Evolutionary conservation across 2,888 invertebrate genomes (phyloP).

Genomic region (Thelaira solivaga): DNA sequence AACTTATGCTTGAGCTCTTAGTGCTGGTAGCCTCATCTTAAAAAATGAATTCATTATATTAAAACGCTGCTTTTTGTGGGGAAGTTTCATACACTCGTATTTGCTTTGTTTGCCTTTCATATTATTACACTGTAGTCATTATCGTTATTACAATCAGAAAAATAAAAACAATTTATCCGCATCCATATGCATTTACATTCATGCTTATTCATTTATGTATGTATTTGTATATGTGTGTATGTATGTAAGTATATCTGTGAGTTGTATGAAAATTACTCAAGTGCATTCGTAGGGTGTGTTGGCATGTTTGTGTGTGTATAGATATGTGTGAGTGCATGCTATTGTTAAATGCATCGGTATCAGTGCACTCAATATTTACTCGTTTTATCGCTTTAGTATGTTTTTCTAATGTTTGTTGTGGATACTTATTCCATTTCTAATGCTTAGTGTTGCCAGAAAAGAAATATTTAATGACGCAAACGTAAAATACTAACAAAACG

Average conservation of each 20-base stretch:
- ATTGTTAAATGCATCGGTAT: constrained; percentile 7
- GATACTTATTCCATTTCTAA: background rate
- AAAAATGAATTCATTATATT: no score
- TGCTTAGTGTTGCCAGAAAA: background rate
- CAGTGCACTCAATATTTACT: constrained; percentile 27
- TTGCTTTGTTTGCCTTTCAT: background rate
- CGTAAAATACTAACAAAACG: no score
- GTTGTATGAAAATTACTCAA: no score
- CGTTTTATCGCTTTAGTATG: background rate
- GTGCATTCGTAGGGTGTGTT: no score
- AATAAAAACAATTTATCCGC: background rate
- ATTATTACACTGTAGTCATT: background rate
- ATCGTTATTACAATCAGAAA: background rate
- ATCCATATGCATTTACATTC: constrained; percentile 2
- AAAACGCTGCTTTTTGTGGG: no score
- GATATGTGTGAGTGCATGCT: background rate
- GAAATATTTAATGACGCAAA: background rate
- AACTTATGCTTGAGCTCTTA: no score
- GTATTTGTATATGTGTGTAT: no score
- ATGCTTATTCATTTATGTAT: no score
- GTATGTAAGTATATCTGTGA: no score
- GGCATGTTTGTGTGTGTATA: no score
- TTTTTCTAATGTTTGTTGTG: background rate
- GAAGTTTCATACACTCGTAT: background rate
- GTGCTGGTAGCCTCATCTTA: no score